Evolutionary conservation across 2,888 invertebrate genomes (phyloP), one percentile per base, ranked within the genome.

Genomic region (Dryococelus australis): DNA sequence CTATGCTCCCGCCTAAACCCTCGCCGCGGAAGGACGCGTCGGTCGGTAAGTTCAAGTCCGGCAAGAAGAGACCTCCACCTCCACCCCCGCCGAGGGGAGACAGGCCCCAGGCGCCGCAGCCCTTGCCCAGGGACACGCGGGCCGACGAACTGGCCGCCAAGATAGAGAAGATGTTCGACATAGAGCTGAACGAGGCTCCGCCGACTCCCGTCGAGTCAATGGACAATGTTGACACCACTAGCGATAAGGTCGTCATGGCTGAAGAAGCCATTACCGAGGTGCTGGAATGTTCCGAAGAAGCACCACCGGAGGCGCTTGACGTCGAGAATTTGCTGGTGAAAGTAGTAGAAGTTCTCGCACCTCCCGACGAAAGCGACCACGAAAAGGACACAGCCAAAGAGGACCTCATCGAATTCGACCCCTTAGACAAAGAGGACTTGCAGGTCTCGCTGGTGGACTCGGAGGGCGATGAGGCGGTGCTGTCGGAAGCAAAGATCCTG

Each of bases 341-440:
- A 10, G 96, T 96, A 87, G 96, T 96, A 92, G 95, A 96, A 91
- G 95, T 96, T 43, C 95, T 96, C 16, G 96, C 96, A 91, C 28
- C 16, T 13, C 87, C 43, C 9, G 47, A 85, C 53, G 85, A 85
- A 35, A 85, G 85, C 53, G 87, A 43, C 16, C 53, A n/a, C 9
- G 87, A 87, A n/a, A 43, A 78, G 8, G 51, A 87, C 35, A 47
- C 43, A 20, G 83, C 85, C 43, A 84, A 86, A 24, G 86, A 86
- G 10, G 84, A 83, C 53, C 27, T n/a, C 47, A 43, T 27, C 85
- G 85, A 85, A 24, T 47, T 85, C 27, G 47, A 47, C 27, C 85
- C 27, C 12, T 47, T 85, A 8, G 53, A 51, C 20, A 47, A 85
- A 47, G 85, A 85, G 10, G 65, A 85, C 81, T 85, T 87, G 43